Evolutionary conservation across 2,888 invertebrate species (phyloP), one percentile per base, ranked within the genome.

Genomic region (Taenaris catops): DNA sequence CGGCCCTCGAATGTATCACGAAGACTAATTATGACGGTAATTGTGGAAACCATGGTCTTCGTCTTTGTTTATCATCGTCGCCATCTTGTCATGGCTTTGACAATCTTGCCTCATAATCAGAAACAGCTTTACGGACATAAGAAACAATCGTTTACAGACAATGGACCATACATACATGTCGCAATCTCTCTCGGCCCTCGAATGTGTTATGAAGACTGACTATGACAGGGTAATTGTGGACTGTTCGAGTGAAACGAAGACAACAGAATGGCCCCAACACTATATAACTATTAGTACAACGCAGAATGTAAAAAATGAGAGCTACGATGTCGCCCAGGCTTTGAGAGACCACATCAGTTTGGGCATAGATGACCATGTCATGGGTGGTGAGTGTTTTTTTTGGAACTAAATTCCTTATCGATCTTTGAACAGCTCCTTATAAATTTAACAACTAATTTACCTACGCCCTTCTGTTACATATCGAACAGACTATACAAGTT

Each of bases 141-240:
- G n/a, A n/a, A n/a, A n/a, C n/a, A n/a, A n/a, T n/a, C 14, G 2
- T 21, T 37, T 34, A 5, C 63, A 80, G 79, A 65, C 46, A 0
- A 42, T 73, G 43, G 84, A 84, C 34, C 83, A 84, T 52, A 71
- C 79, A 1, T 84, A 83, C 50, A 70, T 84, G 59, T 75, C 81
- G 0, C 80, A 80, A 26, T 75, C 83, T 0, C 59, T 84, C 0
- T 83, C 84, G 0, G 51, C 60, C 0, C 54, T 84, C 0, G 73
- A 68, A 2, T 48, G 60, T 1, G 51, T 49, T 0, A 55, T 61
- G 0, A 84, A 81, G 27, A n/a, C 33, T 0, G 71, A 75, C 4
- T 84, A 79, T 4, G 84, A 84, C 39, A 72, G 69, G 34, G 75
- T 83, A 19, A 80, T 63, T 44, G 66, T 80, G 1, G 78, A 83